Base-by-base conservation (phyloP, 37 sponge, comb jelly and placozoan genomes). In the Chondrilla cf. caribensis region DNA sequence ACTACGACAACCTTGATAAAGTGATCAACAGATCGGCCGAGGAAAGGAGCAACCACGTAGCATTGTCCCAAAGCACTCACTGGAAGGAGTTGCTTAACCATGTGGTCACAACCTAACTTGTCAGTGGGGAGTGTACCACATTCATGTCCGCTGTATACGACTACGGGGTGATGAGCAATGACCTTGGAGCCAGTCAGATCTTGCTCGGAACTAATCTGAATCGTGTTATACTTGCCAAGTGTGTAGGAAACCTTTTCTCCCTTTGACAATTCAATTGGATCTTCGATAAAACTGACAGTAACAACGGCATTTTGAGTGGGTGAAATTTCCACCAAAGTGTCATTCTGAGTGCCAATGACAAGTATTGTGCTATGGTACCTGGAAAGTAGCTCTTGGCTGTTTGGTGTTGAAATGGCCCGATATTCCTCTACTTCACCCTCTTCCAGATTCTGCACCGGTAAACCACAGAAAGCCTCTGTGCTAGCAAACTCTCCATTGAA, bases 121-220 rank as follows among this genome's bases (percentile, higher is more conserved):
- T 42, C 18, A 18, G 7, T 3, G 41, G 76, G 76, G 1, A 73
- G n/a, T 39, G 36, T 73, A 3, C 42, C 76, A 73, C 76, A 73
- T 39, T 73, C 76, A 11, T 73, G 76, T 73, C 76, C 76, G 25
- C 76, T 73, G 76, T 73, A 73, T 1, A 73, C 76, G 2, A 22
- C 76, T 2, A 73, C 76, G 22, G 76, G 76, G 24, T 2, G 44
- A 38, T 5, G 22, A 25, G 76, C 76, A 8, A 9, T 19, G n/a
- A 73, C 24, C 19, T 22, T 39, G 25, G 76, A 25, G 21, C 42
- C 44, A n/a, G 76, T 73, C 7, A 73, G 25, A 22, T 73, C 76
- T 19, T n/a, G 0, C 0, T 25, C 21, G 14, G 76, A 73, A 40
- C 17, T 25, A 39, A 73, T 40, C 15, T 4, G 31, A 1, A 73